Base-by-base conservation (phyloP, 2,113 vertebrate species). In the Prionailurus viverrinus region DNA sequence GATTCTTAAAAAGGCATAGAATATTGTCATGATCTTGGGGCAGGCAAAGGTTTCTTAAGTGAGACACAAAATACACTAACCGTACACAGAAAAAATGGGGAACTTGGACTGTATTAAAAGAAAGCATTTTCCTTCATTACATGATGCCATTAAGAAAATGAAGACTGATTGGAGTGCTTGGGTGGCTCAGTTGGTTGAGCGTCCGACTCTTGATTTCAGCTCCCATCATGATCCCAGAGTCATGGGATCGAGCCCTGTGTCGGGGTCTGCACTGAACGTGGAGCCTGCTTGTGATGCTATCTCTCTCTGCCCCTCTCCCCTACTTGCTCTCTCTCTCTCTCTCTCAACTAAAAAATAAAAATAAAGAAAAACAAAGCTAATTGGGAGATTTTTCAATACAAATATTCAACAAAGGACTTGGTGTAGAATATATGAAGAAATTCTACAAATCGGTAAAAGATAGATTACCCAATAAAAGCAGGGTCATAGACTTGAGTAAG, bases 141-240 rank as follows among this genome's bases (percentile, higher is more conserved):
- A 51, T 94, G 69, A 61, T 61, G 86, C 14, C 74, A 86, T 69
- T 86, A 95, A 66, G 71, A 94, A 94, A 92, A 74, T 78, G 25
- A 95, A 33, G 53, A 73, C 51, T 45, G 55, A 23, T 76, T n/a
- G 25, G 66, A 48, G 79, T 3, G 3, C 58, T 61, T 61, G 58
- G 19, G 58, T 61, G 58, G 58, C 8, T 61, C 21, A 25, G 58
- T 61, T 61, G 21, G 19, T 61, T 61, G 58, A 61, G 58, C 23
- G 21, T 9, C 8, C 0, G 0, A 61, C 58, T 61, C 58, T 61
- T 23, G 58, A 23, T 61, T 61, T 61, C 58, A 61, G 58, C 58
- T 61, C 58, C 58, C 2, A 21, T 23, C 58, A 61, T 61, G 58
- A 23, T 61, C 58, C 58, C 58, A 61, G 19, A 23, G 58, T 61